Percentiles rank a stretch among this genome's conserved stretches.
phyloP scores from a whole-genome alignment of 2,113 vertebrate genomes.

The Morone chrysops region DNA sequence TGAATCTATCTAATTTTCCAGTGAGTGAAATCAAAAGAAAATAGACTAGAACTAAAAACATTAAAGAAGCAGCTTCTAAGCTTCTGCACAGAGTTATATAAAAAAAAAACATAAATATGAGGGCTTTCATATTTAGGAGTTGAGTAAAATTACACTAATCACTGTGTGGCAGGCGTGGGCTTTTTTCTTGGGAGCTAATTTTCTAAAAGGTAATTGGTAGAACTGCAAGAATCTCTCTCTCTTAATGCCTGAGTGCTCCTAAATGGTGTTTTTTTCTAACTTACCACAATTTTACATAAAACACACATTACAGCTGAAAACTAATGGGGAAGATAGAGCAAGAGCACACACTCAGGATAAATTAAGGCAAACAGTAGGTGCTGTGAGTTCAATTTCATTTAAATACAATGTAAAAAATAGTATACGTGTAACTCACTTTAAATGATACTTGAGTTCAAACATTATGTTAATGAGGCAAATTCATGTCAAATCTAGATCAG shows the following conservation, averaged over 20 bases:
- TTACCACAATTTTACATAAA: slow-evolving; percentile 1
- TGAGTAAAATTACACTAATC: slow-evolving; percentile 21
- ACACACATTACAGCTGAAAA: background rate
- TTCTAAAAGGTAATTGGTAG: slow-evolving; percentile 51
- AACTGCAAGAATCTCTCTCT: slow-evolving; percentile 27
- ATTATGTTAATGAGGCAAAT: background rate
- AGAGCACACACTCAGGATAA: background rate
- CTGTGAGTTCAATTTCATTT: background rate
- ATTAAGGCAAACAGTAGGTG: background rate
- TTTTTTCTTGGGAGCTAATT: slow-evolving; percentile 37
- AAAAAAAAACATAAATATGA: background rate
- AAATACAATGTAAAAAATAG: background rate
- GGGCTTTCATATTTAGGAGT: slow-evolving; percentile 12
- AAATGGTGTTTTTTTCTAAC: slow-evolving; percentile 7
- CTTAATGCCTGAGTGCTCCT: slow-evolving; percentile 39
- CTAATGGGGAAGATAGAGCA: background rate
- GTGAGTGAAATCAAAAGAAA: background rate
- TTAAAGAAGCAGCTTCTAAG: background rate
- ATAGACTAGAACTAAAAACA: background rate
- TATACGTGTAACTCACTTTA: background rate
- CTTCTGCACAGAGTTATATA: background rate
- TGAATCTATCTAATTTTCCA: background rate
- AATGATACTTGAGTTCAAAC: background rate
- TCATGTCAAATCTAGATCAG: background rate
- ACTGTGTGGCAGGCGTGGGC: background rate